Base-by-base conservation (phyloP, 2,888 invertebrate genomes). In the Dorcus parallelipipedus region DNA sequence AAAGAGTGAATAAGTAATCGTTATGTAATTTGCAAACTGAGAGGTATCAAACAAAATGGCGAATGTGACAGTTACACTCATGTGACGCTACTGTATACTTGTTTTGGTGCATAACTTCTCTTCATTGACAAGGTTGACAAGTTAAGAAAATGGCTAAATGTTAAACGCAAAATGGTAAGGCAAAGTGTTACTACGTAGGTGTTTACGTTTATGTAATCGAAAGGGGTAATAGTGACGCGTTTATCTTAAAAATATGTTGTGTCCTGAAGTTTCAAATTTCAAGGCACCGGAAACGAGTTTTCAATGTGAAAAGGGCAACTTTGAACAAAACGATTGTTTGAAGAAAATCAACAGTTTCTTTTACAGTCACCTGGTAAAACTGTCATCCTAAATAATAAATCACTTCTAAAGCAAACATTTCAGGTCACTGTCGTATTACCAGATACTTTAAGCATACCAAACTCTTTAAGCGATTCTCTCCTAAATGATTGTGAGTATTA, bases 201-300 rank as follows among this genome's bases (percentile, higher is more conserved):
- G 26, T 33, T 33, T 33, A 33, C 26, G 26, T 33, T 33, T 33
- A 33, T 33, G 26, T 33, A 33, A 33, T 33, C 3, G 26, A 33
- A 33, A 33, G 26, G 26, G 26, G 26, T 33, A 33, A 33, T 33
- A 7, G 26, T 33, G 26, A 33, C 26, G 26, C 26, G 26, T 33
- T 33, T 33, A 33, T 33, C 26, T 33, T 33, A 33, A 33, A 33
- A 33, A 33, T 33, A 85, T 85, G 85, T 78, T 84, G 71, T 79
- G 81, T 73, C 85, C 84, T 61, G 82, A 84, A 76, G 79, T 82
- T 61, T 83, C 80, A 80, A 74, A 80, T 64, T 83, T 84, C 69
- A 71, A 78, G 64, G 77, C 80, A 65, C 81, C 80, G 38, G 69
- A 75, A 66, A 76, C 79, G 60, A 68, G 69, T 58, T 75, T 78